Base-by-base conservation (phyloP, 2,888 invertebrate species). In the Trachelus iudaicus region DNA sequence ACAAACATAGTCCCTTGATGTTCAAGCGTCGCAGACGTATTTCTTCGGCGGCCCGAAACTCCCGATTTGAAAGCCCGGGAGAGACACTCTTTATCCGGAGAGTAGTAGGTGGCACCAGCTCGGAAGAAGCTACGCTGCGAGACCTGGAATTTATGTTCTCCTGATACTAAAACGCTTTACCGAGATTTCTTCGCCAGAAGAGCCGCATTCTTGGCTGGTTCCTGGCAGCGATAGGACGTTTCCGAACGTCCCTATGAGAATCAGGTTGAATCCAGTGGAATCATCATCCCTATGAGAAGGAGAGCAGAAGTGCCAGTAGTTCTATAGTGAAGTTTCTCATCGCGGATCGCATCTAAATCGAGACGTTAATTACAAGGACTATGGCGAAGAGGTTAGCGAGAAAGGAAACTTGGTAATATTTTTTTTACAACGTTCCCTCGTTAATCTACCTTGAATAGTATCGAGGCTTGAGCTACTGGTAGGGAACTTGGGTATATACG, bases 111-210 rank as follows among this genome's bases (percentile, higher is more conserved):
- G 56, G 56, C 56, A 9, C 23, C 56, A 9, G 23, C 23, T 56
- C 56, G 2, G 23, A 56, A 9, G 56, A 56, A 56, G 56, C 56
- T 56, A 56, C 56, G 33, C 71, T 12, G 71, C 71, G 71, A 71
- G 9, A 33, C 71, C 4, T 3, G 31, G 3, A 37, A 74, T 30
- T 82, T 40, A 78, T 82, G 79, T 71, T 77, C 74, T 75, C 82
- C 82, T 56, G 77, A 81, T 82, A 82, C 71, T 73, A 33, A 81
- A 82, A 82, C 79, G 80, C 79, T 76, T 77, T 75, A 75, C 74
- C 35, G 81, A 82, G 82, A 82, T 81, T 81, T 82, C 82, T 81
- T 82, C 81, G 76, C 80, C 78, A 80, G 75, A 37, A 80, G 34
- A n/a, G 73, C 34, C 35, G 40, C 75, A 79, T 81, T 79, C 76